These are phyloP conservation scores for Oegoconia quadripuncta DNA, from an alignment of 2,888 invertebrate species.

Conservation along the genomic window DNA sequence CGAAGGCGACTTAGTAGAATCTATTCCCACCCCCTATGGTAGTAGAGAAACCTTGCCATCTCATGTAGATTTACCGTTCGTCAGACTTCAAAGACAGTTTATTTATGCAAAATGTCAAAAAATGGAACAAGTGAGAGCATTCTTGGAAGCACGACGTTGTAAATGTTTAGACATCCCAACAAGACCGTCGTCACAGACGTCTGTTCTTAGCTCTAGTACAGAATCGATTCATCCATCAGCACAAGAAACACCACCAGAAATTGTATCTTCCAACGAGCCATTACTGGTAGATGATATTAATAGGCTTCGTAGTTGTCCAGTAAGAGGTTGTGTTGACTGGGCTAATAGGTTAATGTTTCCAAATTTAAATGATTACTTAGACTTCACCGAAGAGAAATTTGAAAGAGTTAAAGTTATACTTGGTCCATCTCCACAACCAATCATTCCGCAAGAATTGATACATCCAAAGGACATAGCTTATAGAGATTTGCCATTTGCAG, in stretches of 20 bases:
- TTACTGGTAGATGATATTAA: conserved; percentile 43
- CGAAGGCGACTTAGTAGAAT: conserved; percentile 47
- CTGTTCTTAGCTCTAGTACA: conserved; percentile 6
- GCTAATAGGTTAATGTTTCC: conserved; percentile 40
- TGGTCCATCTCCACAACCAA: conserved; percentile 22
- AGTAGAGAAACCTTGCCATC: conserved; percentile 59
- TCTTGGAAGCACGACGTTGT: conserved; percentile 50
- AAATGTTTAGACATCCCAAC: conserved; percentile 35
- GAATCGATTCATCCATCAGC: neutral
- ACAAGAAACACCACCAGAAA: conserved; percentile 14
- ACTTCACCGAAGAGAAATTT: conserved; percentile 61
- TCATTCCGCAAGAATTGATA: conserved; percentile 29
- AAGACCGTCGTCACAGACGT: conserved; percentile 10
- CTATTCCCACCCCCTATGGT: conserved; percentile 42
- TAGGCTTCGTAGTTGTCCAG: conserved; percentile 44
- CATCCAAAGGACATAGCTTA: conserved; percentile 38
- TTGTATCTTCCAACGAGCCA: conserved; percentile 46
- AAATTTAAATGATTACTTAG: conserved; percentile 43
- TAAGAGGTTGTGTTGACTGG: conserved; percentile 40
- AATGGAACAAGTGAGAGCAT: conserved; percentile 51
- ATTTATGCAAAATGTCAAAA: conserved; percentile 64
- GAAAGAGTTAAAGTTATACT: conserved; percentile 46
- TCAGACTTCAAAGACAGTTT: conserved; percentile 53
- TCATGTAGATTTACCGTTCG: conserved; percentile 50
- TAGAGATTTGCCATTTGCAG: conserved; percentile 47